Evolutionary conservation across 2,888 invertebrate species (phyloP).

Genomic region (Taphrorychus bicolor): DNA sequence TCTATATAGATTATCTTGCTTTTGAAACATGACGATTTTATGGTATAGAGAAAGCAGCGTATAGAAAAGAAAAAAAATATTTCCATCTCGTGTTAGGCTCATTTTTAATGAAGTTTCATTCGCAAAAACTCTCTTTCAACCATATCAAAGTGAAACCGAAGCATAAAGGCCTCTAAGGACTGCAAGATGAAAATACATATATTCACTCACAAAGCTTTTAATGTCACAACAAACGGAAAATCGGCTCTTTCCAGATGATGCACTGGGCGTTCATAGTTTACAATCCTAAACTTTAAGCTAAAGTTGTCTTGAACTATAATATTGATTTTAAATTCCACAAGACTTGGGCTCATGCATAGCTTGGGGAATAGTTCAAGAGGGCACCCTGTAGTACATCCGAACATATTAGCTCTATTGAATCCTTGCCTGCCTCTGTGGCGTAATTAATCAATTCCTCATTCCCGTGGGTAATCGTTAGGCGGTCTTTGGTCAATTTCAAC

Average conservation of each 20-base stretch:
- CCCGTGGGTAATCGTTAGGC: constrained; percentile 7
- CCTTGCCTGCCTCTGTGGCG: neutral
- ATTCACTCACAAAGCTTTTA: neutral
- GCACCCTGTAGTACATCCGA: neutral
- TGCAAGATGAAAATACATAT: neutral
- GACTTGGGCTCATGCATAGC: too few relatives aligned
- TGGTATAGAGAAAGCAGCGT: neutral
- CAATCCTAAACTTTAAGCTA: neutral
- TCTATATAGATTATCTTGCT: neutral
- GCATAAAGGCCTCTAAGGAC: neutral
- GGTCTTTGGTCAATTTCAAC: constrained; percentile 10
- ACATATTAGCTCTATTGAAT: constrained; percentile 13
- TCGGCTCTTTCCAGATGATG: neutral
- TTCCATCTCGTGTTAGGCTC: neutral
- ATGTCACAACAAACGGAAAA: neutral
- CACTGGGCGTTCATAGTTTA: neutral
- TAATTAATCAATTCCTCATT: constrained; percentile 10
- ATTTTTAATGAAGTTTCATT: neutral
- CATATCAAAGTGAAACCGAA: too few relatives aligned
- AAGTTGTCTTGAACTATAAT: too few relatives aligned
- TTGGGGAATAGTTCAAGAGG: neutral
- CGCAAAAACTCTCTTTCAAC: too few relatives aligned
- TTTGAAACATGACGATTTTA: neutral
- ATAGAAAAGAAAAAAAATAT: neutral
- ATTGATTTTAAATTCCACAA: neutral